Conservation (phyloP, 2,113 vertebrate species). For the Agelaius tricolor region DNA sequence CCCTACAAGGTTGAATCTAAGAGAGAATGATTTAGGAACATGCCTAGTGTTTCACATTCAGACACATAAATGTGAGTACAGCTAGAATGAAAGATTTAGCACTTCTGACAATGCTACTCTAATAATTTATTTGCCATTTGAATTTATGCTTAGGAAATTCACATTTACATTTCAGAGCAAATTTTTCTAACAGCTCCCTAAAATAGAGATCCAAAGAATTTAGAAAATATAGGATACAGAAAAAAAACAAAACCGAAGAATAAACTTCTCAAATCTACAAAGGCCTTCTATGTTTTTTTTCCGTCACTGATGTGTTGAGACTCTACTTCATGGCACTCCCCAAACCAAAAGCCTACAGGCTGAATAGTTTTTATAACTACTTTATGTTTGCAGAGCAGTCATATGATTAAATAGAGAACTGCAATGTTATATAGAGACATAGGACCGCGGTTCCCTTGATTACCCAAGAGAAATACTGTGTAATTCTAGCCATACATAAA, state of each 20-base stretch:
- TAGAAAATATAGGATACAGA: neutral
- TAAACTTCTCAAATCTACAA: neutral
- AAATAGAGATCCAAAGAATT: neutral
- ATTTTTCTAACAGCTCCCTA: neutral
- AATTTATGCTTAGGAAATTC: neutral
- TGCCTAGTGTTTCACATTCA: neutral
- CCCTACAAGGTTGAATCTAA: neutral
- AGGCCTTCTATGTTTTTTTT: rapidly evolving
- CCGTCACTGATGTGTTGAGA: neutral
- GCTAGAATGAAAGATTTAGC: neutral
- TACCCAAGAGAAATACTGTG: neutral
- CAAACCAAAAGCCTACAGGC: neutral
- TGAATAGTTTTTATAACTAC: neutral
- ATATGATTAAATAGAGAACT: neutral
- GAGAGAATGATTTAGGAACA: neutral
- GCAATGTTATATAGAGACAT: neutral
- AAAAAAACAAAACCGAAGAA: neutral
- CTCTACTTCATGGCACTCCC: neutral
- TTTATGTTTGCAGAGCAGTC: neutral
- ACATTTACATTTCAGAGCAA: neutral
- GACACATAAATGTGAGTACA: neutral
- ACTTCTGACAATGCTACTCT: neutral
- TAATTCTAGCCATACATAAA: neutral
- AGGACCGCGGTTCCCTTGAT: neutral
- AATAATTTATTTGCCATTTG: neutral